These are phyloP conservation scores for Torymus aiolomorphi DNA, from an alignment of 2,888 invertebrate species.

Conservation along the genomic window DNA sequence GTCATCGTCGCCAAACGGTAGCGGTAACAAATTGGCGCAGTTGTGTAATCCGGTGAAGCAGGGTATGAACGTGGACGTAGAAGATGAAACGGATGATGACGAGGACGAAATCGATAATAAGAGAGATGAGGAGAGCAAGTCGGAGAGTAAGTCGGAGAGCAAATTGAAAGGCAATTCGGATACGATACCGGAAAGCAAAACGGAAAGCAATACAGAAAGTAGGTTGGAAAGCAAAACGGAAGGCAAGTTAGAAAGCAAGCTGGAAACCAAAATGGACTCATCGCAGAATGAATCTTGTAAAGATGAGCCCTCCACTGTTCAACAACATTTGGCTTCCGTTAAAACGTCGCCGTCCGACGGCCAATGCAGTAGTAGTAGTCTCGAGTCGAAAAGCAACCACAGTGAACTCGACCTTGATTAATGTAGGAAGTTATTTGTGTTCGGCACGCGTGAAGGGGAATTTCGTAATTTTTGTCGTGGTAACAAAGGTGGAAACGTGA, in stretches of 20 bases:
- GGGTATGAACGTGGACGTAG: slow-evolving; percentile 54
- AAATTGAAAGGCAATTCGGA: slow-evolving; percentile 5
- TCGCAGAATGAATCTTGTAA: not conserved
- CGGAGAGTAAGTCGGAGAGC: not conserved
- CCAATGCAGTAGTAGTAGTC: slow-evolving; percentile 33
- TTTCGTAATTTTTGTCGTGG: slow-evolving; percentile 52
- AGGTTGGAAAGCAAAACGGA: not conserved
- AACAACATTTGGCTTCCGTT: slow-evolving; percentile 33
- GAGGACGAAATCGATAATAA: slow-evolving; percentile 55
- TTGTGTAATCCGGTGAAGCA: slow-evolving; percentile 56
- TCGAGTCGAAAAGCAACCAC: slow-evolving; percentile 55
- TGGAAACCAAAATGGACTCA: not conserved
- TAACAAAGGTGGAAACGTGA: slow-evolving; percentile 47
- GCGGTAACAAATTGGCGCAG: slow-evolving; percentile 29
- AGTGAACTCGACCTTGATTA: slow-evolving; percentile 61
- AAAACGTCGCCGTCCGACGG: slow-evolving; percentile 63
- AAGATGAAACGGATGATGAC: slow-evolving; percentile 42
- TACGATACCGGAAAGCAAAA: too few species aligned
- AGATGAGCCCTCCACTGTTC: slow-evolving; percentile 4
- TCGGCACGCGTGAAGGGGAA: slow-evolving; percentile 6
- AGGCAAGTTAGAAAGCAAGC: slow-evolving; percentile 9
- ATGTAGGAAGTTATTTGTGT: slow-evolving; percentile 38
- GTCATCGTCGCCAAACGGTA: slow-evolving; percentile 55
- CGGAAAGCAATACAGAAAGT: slow-evolving; percentile 3
- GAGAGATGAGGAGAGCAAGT: too few species aligned